Conservation (phyloP, 2,113 vertebrate genomes). For the Mola mola region DNA sequence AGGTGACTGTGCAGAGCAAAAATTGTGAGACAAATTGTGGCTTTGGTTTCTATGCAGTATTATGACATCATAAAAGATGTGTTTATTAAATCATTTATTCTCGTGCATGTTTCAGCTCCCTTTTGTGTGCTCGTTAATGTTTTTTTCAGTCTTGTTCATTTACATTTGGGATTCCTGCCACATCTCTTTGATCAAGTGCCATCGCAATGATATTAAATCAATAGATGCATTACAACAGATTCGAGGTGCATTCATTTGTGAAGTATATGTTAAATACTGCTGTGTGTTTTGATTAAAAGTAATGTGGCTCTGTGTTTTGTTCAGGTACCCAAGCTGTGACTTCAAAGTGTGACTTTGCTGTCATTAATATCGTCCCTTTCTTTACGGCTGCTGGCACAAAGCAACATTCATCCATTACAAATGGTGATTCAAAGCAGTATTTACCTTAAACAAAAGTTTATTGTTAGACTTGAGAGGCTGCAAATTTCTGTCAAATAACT, state of each 20-base stretch:
- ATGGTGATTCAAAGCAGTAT: conserved; percentile 4
- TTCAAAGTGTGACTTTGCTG: background rate
- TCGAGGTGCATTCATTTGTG: conserved; percentile 11
- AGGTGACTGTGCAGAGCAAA: background rate
- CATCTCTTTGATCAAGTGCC: conserved; percentile 16
- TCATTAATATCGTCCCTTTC: background rate
- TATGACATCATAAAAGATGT: no score
- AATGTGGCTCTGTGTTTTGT: background rate
- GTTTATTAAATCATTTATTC: no score
- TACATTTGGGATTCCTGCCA: conserved; percentile 1
- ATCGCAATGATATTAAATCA: conserved; percentile 20
- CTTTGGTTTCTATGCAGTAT: no score
- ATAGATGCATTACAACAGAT: conserved; percentile 13
- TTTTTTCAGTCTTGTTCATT: no score
- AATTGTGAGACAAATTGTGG: conserved; percentile 1
- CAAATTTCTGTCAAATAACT: no score
- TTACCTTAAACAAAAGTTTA: background rate
- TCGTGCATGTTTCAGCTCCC: no score
- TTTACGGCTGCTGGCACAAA: background rate
- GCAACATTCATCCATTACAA: background rate
- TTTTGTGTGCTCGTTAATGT: no score
- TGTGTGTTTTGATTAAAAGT: conserved; percentile 22
- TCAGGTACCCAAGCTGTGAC: background rate
- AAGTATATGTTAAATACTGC: background rate
- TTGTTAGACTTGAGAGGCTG: background rate